These are phyloP conservation scores for Mastomys natalensis DNA, from an alignment of 2,113 vertebrate genomes.

Conservation along the genomic window DNA sequence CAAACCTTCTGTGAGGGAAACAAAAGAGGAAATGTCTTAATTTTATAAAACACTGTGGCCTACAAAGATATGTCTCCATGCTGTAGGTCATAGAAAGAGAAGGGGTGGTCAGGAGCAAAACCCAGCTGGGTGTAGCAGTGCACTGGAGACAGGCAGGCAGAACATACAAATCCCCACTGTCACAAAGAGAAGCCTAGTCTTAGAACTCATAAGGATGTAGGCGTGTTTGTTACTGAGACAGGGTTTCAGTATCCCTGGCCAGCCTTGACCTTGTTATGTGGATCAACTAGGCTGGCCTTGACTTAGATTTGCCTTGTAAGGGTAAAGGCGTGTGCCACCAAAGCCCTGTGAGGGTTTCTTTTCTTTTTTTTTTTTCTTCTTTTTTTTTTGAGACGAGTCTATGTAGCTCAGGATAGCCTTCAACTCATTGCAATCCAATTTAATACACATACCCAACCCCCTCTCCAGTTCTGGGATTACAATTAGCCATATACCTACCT, in stretches of 20 bases:
- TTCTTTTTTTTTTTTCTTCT: not conserved
- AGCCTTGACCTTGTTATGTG: not conserved
- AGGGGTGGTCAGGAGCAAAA: not conserved
- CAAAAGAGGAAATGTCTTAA: not conserved
- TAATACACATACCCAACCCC: not conserved
- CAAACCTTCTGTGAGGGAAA: not conserved
- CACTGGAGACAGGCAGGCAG: no score
- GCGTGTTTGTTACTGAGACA: not conserved
- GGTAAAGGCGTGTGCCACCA: not conserved
- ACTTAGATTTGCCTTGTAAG: not conserved
- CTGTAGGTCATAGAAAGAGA: not conserved
- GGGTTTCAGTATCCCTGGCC: not conserved
- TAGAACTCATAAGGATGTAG: not conserved
- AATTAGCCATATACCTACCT: not conserved
- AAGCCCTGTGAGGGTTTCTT: no score
- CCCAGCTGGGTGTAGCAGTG: not conserved
- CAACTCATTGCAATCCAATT: not conserved
- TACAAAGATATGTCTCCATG: not conserved
- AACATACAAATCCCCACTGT: not conserved
- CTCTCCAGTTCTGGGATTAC: not conserved
- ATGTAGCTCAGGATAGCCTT: not conserved
- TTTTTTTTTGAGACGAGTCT: not conserved
- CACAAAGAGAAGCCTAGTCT: not conserved
- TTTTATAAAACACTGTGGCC: conserved; percentile 43
- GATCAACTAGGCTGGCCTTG: not conserved